Conservation (phyloP, 2,113 vertebrate genomes). For the Ibidorhyncha struthersii region DNA sequence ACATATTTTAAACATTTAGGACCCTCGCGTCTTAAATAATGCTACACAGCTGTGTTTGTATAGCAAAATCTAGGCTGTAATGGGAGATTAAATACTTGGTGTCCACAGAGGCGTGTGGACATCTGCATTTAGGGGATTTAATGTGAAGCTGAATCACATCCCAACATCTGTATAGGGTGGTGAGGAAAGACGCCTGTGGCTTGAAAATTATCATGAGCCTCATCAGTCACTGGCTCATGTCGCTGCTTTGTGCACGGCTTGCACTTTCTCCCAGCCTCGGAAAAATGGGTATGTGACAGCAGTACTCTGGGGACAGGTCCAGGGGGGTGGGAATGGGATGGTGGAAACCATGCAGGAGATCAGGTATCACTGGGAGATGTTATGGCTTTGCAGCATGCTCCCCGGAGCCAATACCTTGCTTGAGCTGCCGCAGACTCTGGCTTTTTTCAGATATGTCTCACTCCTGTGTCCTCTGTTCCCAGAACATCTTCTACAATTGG, state of each 20-base stretch:
- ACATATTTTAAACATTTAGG: neutral
- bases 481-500: neutral
- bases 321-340: neutral
- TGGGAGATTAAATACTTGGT: neutral
- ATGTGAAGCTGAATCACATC: neutral
- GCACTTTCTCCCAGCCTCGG: neutral
- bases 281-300: neutral
- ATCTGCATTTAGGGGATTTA: neutral
- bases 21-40: neutral
- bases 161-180: neutral
- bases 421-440: neutral
- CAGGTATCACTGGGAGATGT: neutral
- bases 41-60: neutral
- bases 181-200: neutral
- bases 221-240: neutral
- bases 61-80: neutral
- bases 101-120: neutral
- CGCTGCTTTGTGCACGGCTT: neutral
- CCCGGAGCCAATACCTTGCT: neutral
- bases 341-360: neutral
- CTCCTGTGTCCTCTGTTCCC: neutral
- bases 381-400: neutral
- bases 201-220: neutral
- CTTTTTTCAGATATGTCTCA: neutral
- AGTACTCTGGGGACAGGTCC: accelerated